Conservation (phyloP, 2,113 vertebrate species). For the Channa maculata region DNA sequence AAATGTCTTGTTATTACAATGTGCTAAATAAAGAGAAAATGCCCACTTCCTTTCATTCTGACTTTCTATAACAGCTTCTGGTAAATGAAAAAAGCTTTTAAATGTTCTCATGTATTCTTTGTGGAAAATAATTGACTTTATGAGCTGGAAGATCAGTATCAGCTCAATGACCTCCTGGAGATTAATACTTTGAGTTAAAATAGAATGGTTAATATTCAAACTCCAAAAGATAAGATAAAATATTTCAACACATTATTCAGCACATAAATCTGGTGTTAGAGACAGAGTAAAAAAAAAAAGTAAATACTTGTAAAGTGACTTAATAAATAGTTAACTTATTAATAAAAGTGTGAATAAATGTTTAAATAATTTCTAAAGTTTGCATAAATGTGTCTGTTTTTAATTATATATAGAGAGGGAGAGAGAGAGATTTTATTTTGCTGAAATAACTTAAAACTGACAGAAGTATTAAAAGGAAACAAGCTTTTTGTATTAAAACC, state of each 20-base stretch:
- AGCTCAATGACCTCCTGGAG: conserved; percentile 25
- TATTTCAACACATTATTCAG: neutral
- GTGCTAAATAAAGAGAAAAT: neutral
- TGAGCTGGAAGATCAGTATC: conserved; percentile 11
- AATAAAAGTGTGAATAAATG: too few relatives aligned
- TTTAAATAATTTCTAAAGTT: too few relatives aligned
- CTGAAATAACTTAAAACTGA: too few relatives aligned
- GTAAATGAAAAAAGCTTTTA: neutral
- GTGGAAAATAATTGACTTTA: neutral
- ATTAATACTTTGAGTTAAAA: neutral
- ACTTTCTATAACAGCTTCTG: neutral
- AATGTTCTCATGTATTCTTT: neutral
- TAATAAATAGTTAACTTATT: too few relatives aligned
- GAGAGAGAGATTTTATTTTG: too few relatives aligned
- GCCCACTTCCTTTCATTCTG: neutral
- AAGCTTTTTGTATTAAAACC: too few relatives aligned
- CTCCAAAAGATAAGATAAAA: too few relatives aligned
- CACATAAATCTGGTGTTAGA: neutral
- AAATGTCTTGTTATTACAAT: neutral
- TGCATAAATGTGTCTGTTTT: too few relatives aligned
- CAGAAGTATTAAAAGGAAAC: too few relatives aligned
- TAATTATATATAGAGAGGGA: too few relatives aligned
- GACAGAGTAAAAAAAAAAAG: too few relatives aligned
- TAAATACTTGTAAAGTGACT: too few relatives aligned
- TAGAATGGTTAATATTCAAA: neutral